Conservation (phyloP, 1,140 invertebrate genomes). For the Drosophila ironensis region DNA sequence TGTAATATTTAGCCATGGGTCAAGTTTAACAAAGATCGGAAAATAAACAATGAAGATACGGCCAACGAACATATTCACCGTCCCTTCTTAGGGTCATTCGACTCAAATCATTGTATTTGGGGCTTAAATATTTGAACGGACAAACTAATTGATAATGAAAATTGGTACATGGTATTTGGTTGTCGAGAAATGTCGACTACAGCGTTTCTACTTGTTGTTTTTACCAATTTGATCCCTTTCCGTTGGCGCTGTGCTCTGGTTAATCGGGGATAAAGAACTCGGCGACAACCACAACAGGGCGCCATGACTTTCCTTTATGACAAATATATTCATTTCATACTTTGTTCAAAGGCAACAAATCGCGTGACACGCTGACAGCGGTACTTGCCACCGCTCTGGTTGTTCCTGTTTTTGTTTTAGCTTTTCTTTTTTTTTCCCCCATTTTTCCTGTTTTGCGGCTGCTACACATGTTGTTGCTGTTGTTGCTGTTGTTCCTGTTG, state of each 20-base stretch:
- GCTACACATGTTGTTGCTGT: neutral
- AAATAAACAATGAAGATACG: too few species aligned
- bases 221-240: neutral
- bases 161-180: too few species aligned
- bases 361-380: slow-evolving; percentile 68
- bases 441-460: too few species aligned
- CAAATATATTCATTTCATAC: slow-evolving; percentile 77
- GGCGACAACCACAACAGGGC: slow-evolving; percentile 40
- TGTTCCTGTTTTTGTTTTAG: slow-evolving; percentile 6
- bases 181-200: too few species aligned
- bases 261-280: slow-evolving; percentile 50
- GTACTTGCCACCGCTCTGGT: slow-evolving; percentile 32
- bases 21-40: too few species aligned
- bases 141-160: too few species aligned
- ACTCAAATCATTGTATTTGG: too few species aligned
- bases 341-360: slow-evolving; percentile 70
- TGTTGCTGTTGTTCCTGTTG: slow-evolving; percentile 9
- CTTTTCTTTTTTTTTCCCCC: neutral
- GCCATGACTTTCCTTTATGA: slow-evolving; percentile 69
- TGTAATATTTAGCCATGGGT: too few species aligned
- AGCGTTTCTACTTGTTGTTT: too few species aligned
- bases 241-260: slow-evolving; percentile 19
- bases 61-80: too few species aligned
- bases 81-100: too few species aligned
- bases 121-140: too few species aligned